phyloP scores from a whole-genome alignment of 2,888 invertebrate genomes.

The Fragum sueziense region DNA sequence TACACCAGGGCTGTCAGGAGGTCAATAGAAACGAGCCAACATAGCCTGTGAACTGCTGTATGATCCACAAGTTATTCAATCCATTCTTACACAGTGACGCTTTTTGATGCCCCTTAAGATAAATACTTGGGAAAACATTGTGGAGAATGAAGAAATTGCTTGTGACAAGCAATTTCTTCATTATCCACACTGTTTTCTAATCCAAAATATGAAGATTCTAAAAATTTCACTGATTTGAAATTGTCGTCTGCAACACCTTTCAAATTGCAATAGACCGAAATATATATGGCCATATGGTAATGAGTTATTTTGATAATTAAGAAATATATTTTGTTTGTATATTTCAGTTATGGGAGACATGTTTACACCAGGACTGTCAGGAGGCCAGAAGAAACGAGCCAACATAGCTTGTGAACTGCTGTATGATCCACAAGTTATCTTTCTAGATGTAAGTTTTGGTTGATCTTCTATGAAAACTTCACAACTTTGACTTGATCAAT shows the following conservation, averaged over 20 bases:
- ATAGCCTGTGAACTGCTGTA: constrained; percentile 92
- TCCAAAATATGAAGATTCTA: too few species aligned
- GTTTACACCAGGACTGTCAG: constrained; percentile 89
- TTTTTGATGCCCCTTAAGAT: too few species aligned
- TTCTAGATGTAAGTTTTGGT: constrained; percentile 8
- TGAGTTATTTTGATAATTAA: not conserved
- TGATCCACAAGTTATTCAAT: constrained; percentile 89
- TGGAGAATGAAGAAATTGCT: too few species aligned
- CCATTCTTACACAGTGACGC: too few species aligned
- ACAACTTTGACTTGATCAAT: too few species aligned
- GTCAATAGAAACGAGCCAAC: constrained; percentile 91
- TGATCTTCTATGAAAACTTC: too few species aligned
- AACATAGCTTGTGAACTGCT: constrained; percentile 92
- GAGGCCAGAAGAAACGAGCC: constrained; percentile 91
- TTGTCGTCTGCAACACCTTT: too few species aligned
- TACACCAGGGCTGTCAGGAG: constrained; percentile 90
- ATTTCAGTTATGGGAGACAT: constrained; percentile 85
- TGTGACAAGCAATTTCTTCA: too few species aligned
- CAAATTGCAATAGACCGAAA: too few species aligned
- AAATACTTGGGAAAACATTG: too few species aligned
- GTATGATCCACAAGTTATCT: constrained; percentile 88
- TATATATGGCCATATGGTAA: constrained; percentile 88
- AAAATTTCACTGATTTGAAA: too few species aligned
- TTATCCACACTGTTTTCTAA: too few species aligned
- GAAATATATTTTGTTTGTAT: not conserved